Evolutionary conservation across 2,888 invertebrate species (phyloP).

Genomic region (Apodemia mormo): DNA sequence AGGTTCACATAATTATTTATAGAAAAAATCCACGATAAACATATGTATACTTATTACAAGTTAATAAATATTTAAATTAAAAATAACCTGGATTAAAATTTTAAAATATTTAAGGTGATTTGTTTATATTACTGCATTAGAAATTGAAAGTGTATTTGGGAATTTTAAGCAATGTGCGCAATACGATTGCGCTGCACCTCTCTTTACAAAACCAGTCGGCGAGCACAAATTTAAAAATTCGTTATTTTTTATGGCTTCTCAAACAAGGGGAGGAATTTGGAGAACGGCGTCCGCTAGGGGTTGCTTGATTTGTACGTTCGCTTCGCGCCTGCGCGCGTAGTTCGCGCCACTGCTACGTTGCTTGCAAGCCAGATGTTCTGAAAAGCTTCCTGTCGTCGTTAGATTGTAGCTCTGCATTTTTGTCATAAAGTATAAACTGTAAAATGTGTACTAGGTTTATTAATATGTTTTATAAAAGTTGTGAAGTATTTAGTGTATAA

Average conservation of each 20-base stretch:
- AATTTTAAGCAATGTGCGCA: constrained; percentile 24
- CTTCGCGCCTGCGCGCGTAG: constrained; percentile 80
- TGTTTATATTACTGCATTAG: not conserved
- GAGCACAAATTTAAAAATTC: constrained; percentile 75
- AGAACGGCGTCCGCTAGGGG: constrained; percentile 73
- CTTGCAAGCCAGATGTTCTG: constrained; percentile 81
- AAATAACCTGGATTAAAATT: not conserved
- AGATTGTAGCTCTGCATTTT: constrained; percentile 62
- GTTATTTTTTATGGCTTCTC: constrained; percentile 78
- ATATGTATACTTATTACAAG: too few species aligned
- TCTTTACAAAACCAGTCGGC: constrained; percentile 66
- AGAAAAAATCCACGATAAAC: not conserved
- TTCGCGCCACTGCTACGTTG: constrained; percentile 82
- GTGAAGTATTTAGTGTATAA: constrained; percentile 69
- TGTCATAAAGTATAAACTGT: constrained; percentile 53
- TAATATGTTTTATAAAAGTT: constrained; percentile 59
- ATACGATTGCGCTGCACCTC: constrained; percentile 38
- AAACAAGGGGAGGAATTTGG: constrained; percentile 71
- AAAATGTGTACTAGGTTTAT: constrained; percentile 73
- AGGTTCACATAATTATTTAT: not conserved
- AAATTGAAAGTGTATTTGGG: not conserved
- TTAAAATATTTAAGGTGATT: not conserved
- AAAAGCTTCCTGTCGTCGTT: constrained; percentile 79
- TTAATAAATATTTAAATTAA: not conserved
- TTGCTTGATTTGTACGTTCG: constrained; percentile 62